These are phyloP conservation scores for Metopolophium dirhodum DNA, from an alignment of 1,140 invertebrate genomes.

Conservation along the genomic window DNA sequence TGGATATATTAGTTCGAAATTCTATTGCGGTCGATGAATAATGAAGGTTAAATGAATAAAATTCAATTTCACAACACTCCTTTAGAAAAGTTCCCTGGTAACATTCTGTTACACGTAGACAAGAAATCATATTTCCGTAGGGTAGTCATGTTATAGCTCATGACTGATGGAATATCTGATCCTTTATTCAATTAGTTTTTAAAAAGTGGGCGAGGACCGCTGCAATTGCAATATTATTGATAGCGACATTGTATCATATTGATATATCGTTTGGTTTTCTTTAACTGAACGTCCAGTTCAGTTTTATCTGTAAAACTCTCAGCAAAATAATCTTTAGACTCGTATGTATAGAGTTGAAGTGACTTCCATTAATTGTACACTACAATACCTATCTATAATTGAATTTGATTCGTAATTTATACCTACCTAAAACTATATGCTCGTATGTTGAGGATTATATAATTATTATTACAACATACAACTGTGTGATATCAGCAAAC, in stretches of 20 bases:
- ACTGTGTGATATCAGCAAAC: neutral
- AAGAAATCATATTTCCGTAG: neutral
- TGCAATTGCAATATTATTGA: neutral
- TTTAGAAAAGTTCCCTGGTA: neutral
- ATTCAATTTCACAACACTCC: neutral
- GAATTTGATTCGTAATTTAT: neutral
- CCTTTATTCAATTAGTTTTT: neutral
- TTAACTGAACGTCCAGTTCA: neutral
- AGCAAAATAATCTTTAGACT: neutral
- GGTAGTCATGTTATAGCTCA: neutral
- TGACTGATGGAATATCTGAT: neutral
- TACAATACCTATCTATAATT: slow-evolving; percentile 11
- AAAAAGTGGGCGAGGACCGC: neutral
- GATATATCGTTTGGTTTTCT: neutral
- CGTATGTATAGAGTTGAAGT: neutral
- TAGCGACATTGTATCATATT: neutral
- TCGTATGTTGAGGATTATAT: neutral
- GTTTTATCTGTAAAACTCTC: neutral
- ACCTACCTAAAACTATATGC: neutral
- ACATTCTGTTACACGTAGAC: neutral
- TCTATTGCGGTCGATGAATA: neutral
- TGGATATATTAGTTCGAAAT: neutral
- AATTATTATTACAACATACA: neutral
- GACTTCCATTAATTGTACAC: neutral
- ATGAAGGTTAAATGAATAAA: neutral